phyloP scores from a whole-genome alignment of 2,888 invertebrate species.

The Dicranocentrus wangi region DNA sequence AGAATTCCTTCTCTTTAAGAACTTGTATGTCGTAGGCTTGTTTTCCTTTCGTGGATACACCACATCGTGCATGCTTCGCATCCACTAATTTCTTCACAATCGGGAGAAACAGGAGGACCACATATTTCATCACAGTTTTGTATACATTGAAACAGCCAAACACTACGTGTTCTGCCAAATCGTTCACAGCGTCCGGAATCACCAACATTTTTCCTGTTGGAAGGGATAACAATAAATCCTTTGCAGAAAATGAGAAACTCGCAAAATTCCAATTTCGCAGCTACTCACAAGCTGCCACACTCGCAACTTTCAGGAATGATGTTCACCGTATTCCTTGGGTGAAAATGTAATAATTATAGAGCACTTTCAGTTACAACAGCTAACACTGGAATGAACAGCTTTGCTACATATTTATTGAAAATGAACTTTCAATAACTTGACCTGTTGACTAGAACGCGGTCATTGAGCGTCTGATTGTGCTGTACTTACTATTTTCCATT shows the following conservation, averaged over 20 bases:
- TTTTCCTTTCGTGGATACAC: conserved; percentile 14
- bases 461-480: conserved; percentile 43
- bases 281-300: conserved; percentile 22
- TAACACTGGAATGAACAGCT: conserved; percentile 17
- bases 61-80: conserved; percentile 21
- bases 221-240: not conserved
- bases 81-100: conserved; percentile 43
- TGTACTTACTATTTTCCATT: conserved; percentile 46
- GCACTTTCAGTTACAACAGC: conserved; percentile 24
- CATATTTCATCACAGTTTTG: conserved; percentile 43
- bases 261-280: conserved; percentile 2
- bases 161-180: conserved; percentile 44
- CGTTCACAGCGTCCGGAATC: conserved; percentile 43
- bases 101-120: conserved; percentile 31
- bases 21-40: conserved; percentile 32
- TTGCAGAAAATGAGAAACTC: not conserved
- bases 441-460: conserved; percentile 64
- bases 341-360: not conserved
- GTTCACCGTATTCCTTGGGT: not conserved
- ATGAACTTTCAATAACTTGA: conserved; percentile 33
- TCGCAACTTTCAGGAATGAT: not conserved
- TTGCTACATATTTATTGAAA: not conserved
- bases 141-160: conserved; percentile 56
- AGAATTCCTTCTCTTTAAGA: conserved; percentile 51
- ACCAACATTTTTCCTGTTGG: conserved; percentile 14